A percentile compares a stretch with the other conserved stretches of the same genome.
Conservation (phyloP, 2,797 vertebrate species). For the Hippocampus kuda region DNA sequence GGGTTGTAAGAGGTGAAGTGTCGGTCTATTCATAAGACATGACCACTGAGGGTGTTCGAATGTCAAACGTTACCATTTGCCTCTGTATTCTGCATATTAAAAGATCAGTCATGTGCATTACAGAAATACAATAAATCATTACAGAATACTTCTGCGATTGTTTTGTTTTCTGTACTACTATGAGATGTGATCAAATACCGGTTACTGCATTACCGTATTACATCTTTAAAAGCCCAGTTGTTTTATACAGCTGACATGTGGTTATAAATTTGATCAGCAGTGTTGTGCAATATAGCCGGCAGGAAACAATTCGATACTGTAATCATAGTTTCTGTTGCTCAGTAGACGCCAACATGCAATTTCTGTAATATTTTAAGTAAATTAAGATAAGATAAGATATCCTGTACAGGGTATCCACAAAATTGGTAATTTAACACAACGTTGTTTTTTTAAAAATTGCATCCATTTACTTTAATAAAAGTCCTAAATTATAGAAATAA, state of each 20-base stretch:
- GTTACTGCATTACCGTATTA: background rate
- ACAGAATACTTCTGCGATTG: slow-evolving; percentile 13
- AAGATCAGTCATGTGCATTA: slow-evolving; percentile 34
- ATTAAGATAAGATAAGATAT: too few species aligned
- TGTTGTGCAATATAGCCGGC: background rate
- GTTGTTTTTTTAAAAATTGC: too few species aligned
- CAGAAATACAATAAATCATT: slow-evolving; percentile 52
- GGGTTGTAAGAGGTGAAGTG: background rate
- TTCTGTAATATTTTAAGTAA: too few species aligned
- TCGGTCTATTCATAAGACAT: background rate
- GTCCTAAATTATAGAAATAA: too few species aligned
- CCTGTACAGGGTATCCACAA: too few species aligned
- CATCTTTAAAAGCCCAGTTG: background rate
- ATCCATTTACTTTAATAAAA: too few species aligned
- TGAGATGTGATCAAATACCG: background rate
- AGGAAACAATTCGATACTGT: background rate
- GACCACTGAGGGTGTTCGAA: background rate
- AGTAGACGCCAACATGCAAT: background rate
- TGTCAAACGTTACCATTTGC: slow-evolving; percentile 19
- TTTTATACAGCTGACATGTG: too few species aligned
- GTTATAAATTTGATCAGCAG: background rate
- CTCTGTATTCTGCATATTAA: slow-evolving; percentile 37
- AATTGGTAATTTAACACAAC: too few species aligned
- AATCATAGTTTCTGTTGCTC: background rate
- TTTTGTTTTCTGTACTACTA: background rate